Conservation (phyloP, 2,797 vertebrate genomes). For the Todus mexicanus region DNA sequence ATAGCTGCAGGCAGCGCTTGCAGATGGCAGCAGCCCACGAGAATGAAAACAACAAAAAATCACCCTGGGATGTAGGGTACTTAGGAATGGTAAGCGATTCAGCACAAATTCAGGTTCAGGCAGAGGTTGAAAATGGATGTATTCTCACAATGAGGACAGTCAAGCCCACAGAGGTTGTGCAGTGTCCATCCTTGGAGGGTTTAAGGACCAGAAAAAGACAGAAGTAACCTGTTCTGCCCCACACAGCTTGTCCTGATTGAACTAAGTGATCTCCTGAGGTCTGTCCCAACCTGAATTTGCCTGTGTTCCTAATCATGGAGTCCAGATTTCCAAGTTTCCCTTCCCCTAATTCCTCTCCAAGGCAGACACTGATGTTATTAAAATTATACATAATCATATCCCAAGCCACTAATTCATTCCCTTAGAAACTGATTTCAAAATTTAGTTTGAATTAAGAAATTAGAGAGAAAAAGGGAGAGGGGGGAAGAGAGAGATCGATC, state of each 20-base stretch:
- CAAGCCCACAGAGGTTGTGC: neutral
- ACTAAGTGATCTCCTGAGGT: neutral
- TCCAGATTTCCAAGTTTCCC: neutral
- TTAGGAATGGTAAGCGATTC: neutral
- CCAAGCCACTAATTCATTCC: neutral
- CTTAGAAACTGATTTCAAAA: neutral
- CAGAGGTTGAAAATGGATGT: neutral
- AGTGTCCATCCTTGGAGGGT: neutral
- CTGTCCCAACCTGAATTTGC: neutral
- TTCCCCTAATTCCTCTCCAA: neutral
- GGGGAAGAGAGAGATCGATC: no score
- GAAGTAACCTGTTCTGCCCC: neutral
- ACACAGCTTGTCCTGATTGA: neutral
- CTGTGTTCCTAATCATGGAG: neutral
- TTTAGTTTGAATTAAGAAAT: neutral
- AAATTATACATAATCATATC: neutral
- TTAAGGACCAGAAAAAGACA: neutral
- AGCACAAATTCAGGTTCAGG: neutral
- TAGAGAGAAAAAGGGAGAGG: neutral
- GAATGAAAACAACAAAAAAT: neutral
- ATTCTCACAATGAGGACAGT: neutral
- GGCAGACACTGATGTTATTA: neutral
- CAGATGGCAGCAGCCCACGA: neutral
- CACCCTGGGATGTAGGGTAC: neutral
- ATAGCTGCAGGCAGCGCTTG: neutral